Evolutionary conservation across 2,113 vertebrate species (phyloP).

Genomic region (Gymnogyps californianus): DNA sequence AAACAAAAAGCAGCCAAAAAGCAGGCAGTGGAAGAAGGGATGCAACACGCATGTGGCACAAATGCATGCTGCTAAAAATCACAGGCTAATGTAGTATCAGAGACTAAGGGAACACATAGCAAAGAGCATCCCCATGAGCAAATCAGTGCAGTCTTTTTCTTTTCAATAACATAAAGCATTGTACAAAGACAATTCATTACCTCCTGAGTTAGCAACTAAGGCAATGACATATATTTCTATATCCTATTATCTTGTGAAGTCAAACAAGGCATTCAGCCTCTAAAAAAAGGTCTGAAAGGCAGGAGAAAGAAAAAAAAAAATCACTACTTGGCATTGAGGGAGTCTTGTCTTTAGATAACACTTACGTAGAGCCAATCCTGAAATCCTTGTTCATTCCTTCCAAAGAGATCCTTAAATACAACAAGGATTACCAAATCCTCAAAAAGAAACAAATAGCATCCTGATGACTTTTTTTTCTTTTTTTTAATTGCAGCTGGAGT

Average conservation of each 20-base stretch:
- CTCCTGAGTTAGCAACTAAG: neutral
- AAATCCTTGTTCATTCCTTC: constrained; percentile 12
- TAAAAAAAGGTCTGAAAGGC: neutral
- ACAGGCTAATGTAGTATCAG: neutral
- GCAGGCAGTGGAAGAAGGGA: neutral
- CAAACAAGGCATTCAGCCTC: constrained; percentile 38
- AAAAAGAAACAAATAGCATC: neutral
- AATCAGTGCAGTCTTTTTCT: neutral
- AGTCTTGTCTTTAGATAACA: constrained; percentile 13
- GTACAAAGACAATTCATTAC: neutral
- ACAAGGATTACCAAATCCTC: constrained; percentile 31
- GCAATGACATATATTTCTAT: neutral
- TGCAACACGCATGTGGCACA: neutral
- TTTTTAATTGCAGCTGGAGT: neutral
- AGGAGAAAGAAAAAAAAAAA: neutral
- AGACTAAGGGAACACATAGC: neutral
- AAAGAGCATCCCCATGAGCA: neutral
- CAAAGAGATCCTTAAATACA: constrained; percentile 7
- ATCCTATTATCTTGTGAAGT: neutral
- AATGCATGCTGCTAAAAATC: neutral
- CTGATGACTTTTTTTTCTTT: neutral
- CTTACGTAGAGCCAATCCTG: neutral
- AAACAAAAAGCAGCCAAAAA: neutral
- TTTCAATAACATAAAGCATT: neutral
- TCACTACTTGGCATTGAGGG: neutral